Percentiles rank a stretch among this genome's conserved stretches.
Evolutionary conservation across 2,888 invertebrate species (phyloP).

Genomic region (Gari tellinella): DNA sequence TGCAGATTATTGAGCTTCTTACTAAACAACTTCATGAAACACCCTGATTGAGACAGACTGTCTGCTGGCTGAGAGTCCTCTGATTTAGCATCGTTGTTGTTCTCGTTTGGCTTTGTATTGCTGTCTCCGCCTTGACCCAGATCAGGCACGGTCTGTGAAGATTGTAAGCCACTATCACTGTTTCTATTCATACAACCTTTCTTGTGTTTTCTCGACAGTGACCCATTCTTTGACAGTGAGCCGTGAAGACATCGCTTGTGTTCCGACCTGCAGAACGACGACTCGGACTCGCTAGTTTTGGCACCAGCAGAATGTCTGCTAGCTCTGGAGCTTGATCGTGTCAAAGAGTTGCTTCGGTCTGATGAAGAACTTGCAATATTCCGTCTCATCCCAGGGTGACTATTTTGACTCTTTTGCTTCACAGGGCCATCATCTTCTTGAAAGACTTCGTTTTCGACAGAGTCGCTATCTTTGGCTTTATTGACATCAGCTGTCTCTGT

Average conservation of each 20-base stretch:
- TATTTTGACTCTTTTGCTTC: neutral
- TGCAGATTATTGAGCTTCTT: slow-evolving; percentile 61
- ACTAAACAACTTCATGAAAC: slow-evolving; percentile 72
- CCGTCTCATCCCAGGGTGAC: neutral
- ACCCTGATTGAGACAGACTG: slow-evolving; percentile 58
- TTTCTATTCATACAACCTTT: slow-evolving; percentile 7
- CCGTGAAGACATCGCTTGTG: no score
- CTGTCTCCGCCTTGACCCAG: slow-evolving; percentile 24
- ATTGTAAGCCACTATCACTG: slow-evolving; percentile 13
- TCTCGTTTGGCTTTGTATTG: neutral
- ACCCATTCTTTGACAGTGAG: slow-evolving; percentile 4
- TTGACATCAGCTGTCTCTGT: neutral
- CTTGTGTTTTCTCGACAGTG: slow-evolving; percentile 24
- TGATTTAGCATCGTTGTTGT: slow-evolving; percentile 26
- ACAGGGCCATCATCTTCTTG: neutral
- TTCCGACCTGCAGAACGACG: neutral
- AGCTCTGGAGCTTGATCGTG: neutral
- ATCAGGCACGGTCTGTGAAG: slow-evolving; percentile 4
- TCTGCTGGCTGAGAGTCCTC: slow-evolving; percentile 35
- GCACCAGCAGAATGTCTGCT: neutral
- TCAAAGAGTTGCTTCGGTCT: slow-evolving; percentile 10
- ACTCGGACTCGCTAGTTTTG: neutral
- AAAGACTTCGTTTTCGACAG: neutral
- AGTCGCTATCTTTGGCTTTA: neutral
- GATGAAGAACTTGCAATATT: slow-evolving; percentile 1